A percentile compares a stretch with the other conserved stretches of the same genome.
Evolutionary conservation across 2,113 vertebrate species (phyloP).

Genomic region (Gymnarchus niloticus): DNA sequence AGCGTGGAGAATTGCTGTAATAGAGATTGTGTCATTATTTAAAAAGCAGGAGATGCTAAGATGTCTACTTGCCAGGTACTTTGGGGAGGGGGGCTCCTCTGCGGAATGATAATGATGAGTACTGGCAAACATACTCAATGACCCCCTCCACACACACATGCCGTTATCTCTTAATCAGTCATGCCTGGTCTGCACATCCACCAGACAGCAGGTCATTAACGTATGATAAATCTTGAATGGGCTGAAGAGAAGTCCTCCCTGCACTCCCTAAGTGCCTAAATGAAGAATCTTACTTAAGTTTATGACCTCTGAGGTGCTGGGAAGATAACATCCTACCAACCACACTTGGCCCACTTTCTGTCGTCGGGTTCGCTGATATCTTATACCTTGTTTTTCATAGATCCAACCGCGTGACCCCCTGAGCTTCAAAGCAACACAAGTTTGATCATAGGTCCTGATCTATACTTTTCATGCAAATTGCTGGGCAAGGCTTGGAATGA

Average conservation of each 20-base stretch:
- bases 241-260: not conserved
- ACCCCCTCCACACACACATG: slow-evolving; percentile 18
- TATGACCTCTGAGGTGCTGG: not conserved
- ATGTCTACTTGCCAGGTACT: not conserved
- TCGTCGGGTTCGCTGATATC: not conserved
- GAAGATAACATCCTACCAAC: not conserved
- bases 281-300: not conserved
- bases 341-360: not conserved
- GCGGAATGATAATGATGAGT: slow-evolving; percentile 40
- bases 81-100: not conserved
- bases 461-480: too few relatives aligned
- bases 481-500: too few relatives aligned
- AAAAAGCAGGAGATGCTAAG: slow-evolving; percentile 25
- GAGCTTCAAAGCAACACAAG: too few relatives aligned
- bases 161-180: slow-evolving; percentile 2
- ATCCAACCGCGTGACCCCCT: too few relatives aligned
- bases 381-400: not conserved
- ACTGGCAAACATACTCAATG: slow-evolving; percentile 37
- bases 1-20: slow-evolving; percentile 16
- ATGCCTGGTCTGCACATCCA: slow-evolving; percentile 2
- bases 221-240: not conserved
- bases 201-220: slow-evolving; percentile 13
- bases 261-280: not conserved
- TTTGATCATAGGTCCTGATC: too few relatives aligned
- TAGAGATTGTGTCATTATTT: slow-evolving; percentile 40